Conservation (phyloP, 1,140 invertebrate species). For the Cyclargus thomasi region DNA sequence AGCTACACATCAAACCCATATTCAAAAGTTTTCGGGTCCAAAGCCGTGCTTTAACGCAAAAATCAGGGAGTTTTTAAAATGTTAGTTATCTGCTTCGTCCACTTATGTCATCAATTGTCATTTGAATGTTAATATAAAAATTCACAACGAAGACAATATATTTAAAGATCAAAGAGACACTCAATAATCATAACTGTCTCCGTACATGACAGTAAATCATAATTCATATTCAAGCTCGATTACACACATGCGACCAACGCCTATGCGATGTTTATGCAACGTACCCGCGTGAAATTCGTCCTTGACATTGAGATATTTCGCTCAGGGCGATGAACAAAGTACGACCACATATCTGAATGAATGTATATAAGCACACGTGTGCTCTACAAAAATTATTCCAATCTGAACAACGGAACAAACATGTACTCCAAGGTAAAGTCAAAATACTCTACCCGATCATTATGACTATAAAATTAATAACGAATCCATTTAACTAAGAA, state of each 20-base stretch:
- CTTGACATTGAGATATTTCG: conserved; percentile 1
- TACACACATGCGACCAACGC: not conserved
- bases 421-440: conserved; percentile 57
- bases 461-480: no score
- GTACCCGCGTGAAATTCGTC: not conserved
- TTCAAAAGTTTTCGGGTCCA: no score
- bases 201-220: not conserved
- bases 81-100: no score
- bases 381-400: conserved; percentile 48
- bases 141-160: no score
- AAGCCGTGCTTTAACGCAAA: no score
- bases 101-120: no score
- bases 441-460: no score
- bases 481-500: not conserved
- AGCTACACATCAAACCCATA: no score
- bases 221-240: not conserved
- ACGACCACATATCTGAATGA: not conserved
- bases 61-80: no score
- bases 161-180: no score
- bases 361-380: conserved; percentile 56
- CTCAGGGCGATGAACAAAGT: not conserved
- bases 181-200: no score
- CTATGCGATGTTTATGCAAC: not conserved
- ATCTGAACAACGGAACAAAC: conserved; percentile 44
- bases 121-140: no score